phyloP scores from a whole-genome alignment of 2,797 vertebrate species.

The Amblyraja radiata region DNA sequence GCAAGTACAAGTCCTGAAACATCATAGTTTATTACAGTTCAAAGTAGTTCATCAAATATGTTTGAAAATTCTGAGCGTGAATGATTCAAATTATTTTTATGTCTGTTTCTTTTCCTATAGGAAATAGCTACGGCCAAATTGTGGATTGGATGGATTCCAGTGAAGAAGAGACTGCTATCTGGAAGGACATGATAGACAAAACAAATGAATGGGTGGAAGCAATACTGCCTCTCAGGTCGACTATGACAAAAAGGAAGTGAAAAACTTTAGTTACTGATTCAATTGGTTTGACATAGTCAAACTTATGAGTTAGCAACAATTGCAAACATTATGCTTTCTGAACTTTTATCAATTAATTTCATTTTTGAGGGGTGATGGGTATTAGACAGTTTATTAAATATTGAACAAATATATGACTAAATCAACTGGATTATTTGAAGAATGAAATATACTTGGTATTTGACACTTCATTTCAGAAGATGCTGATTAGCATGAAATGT shows the following conservation, averaged over 20 bases:
- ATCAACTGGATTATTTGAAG: background rate
- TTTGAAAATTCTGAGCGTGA: too few relatives aligned
- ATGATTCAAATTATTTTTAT: background rate
- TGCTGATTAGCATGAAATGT: background rate
- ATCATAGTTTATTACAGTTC: too few relatives aligned
- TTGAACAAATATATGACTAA: background rate
- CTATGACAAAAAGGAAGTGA: constrained; percentile 47
- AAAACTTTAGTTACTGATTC: background rate
- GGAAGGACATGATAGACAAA: constrained; percentile 47
- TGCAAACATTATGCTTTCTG: too few relatives aligned
- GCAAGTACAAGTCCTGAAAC: too few relatives aligned
- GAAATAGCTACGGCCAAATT: constrained; percentile 48
- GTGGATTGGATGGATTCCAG: constrained; percentile 52
- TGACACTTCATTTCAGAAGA: background rate
- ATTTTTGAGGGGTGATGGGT: constrained; percentile 9
- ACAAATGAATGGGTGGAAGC: constrained; percentile 48
- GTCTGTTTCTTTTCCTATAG: constrained; percentile 41
- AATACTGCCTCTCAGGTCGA: constrained; percentile 46
- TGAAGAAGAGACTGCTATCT: constrained; percentile 46
- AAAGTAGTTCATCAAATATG: too few relatives aligned
- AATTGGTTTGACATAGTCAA: background rate
- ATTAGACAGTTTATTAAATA: background rate
- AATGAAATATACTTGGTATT: background rate
- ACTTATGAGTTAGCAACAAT: background rate
- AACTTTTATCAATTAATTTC: background rate